A percentile compares a stretch with the other conserved stretches of the same genome.
Evolutionary conservation across 2,113 vertebrate species (phyloP).

Genomic region (Tyrannus savana): DNA sequence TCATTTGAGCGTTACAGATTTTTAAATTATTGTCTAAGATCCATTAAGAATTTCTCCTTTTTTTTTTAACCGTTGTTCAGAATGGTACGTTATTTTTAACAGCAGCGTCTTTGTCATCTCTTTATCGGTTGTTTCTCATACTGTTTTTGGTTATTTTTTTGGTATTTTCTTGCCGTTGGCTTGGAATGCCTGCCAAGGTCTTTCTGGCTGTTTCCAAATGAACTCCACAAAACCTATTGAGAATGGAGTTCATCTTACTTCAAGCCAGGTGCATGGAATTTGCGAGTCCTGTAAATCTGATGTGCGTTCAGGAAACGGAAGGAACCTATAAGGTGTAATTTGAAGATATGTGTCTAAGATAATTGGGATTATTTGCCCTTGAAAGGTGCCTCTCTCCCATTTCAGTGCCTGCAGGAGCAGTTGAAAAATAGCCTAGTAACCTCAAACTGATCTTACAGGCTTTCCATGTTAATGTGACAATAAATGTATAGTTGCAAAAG

Average conservation of each 20-base stretch:
- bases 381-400: not conserved
- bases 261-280: not conserved
- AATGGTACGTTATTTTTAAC: not conserved
- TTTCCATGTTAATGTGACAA: not conserved
- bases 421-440: not conserved
- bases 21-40: not conserved
- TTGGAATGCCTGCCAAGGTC: not conserved
- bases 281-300: not conserved
- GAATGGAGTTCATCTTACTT: not conserved
- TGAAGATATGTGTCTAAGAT: not conserved
- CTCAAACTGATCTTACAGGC: not conserved
- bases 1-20: not conserved
- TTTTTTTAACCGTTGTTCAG: not conserved
- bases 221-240: not conserved
- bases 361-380: not conserved
- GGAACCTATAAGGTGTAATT: not conserved
- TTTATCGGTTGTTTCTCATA: not conserved
- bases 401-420: not conserved
- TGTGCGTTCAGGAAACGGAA: not conserved
- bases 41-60: not conserved
- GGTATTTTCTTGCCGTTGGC: not conserved
- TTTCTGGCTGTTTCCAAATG: not conserved
- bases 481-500: not conserved
- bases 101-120: not conserved
- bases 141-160: not conserved